Conservation (phyloP, 2,113 vertebrate genomes). For the Grammomys dolichurus region DNA sequence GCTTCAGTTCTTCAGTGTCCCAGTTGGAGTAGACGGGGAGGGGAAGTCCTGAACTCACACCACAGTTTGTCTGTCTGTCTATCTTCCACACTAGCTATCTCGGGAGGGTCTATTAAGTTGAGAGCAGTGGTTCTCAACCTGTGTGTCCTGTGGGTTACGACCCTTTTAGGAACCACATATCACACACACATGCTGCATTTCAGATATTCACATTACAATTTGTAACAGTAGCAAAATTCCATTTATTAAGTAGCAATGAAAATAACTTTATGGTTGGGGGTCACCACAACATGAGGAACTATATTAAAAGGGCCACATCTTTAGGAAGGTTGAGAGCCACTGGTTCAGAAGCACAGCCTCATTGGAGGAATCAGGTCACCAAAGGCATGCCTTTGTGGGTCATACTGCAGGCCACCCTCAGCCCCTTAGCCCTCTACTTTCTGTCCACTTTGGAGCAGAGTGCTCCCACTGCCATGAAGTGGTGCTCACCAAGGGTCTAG, state of each 20-base stretch:
- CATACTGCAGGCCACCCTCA: not conserved
- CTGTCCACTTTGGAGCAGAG: not conserved
- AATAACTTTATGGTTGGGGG: not conserved
- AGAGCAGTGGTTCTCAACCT: not conserved
- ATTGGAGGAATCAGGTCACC: not conserved
- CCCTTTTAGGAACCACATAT: not conserved
- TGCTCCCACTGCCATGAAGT: not conserved
- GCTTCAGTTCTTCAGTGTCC: not conserved
- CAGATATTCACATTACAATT: not conserved
- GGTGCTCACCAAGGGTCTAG: not conserved
- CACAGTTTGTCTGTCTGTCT: not conserved
- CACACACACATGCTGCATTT: not conserved
- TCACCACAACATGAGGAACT: not conserved
- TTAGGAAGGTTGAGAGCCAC: not conserved
- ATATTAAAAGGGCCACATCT: not conserved
- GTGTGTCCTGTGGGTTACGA: not conserved
- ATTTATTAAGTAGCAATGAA: not conserved
- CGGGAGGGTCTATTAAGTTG: not conserved
- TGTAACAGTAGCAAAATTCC: not conserved
- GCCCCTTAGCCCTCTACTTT: not conserved
- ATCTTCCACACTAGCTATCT: not conserved
- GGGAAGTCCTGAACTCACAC: not conserved
- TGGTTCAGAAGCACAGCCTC: not conserved
- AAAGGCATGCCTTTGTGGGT: not conserved
- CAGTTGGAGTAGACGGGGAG: not conserved